Base-by-base conservation (phyloP, 2,888 invertebrate species). In the Acronicta aceris region DNA sequence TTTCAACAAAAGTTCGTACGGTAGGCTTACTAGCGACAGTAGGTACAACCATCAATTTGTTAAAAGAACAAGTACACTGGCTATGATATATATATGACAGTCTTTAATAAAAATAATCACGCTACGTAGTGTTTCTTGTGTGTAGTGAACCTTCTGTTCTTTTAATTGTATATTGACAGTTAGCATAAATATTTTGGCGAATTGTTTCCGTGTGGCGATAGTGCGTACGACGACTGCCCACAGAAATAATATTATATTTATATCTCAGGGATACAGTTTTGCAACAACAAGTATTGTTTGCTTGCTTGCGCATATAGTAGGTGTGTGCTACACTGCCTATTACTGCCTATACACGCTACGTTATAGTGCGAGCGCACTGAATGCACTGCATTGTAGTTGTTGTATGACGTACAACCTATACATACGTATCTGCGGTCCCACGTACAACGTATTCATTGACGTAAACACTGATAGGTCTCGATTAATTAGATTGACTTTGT, bases 361-460 rank as follows among this genome's bases (percentile, higher is more conserved):
- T 1, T 10, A 30, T 2, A 15, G 45, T 15, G n/a, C 51, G 9
- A 5, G 33, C 9, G 42, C 57, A 48, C 57, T 38, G 25, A 25
- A 33, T 30, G 52, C 59, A 59, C 65, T 38, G 17, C 2, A 53
- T 59, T 38, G 17, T 1, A 5, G 13, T 12, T 45, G 7, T 46
- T 12, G 17, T 43, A 21, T n/a, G 25, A n/a, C 27, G 30, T 27
- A 27, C n/a, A n/a, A n/a, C n/a, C n/a, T n/a, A n/a, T n/a, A n/a
- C n/a, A n/a, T n/a, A n/a, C n/a, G n/a, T n/a, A n/a, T n/a, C n/a
- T n/a, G n/a, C n/a, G n/a, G n/a, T n/a, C n/a, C n/a, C n/a, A n/a
- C n/a, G n/a, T n/a, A n/a, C n/a, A n/a, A n/a, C n/a, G n/a, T n/a
- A n/a, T n/a, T 25, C 25, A 25, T 25, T 25, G 27, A 27, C 27